phyloP scores from a whole-genome alignment of 2,888 invertebrate genomes.

The Aplocera efformata region DNA sequence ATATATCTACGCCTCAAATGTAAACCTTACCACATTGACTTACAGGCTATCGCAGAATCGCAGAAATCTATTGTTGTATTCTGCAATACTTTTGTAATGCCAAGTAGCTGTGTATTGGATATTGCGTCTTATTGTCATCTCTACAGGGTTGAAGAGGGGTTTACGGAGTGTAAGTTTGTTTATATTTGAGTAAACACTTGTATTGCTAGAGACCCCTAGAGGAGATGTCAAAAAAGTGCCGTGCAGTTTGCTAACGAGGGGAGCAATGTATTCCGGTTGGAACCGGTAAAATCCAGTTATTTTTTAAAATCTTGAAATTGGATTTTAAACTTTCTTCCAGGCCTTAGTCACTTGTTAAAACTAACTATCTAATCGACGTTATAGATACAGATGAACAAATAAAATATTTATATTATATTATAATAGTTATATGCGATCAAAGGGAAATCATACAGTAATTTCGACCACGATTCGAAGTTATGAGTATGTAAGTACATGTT shows the following conservation, averaged over 20 bases:
- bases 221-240: constrained; percentile 73
- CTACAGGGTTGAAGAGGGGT: constrained; percentile 30
- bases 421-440: too few relatives aligned
- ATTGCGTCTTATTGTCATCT: constrained; percentile 41
- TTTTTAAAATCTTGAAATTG: too few relatives aligned
- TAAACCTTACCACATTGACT: constrained; percentile 39
- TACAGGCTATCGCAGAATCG: constrained; percentile 39
- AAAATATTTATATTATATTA: too few relatives aligned
- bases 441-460: too few relatives aligned
- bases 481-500: too few relatives aligned
- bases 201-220: constrained; percentile 62
- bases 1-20: constrained; percentile 35
- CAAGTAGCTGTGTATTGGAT: constrained; percentile 27
- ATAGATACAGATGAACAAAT: too few relatives aligned
- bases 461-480: too few relatives aligned
- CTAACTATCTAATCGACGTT: too few relatives aligned
- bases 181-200: constrained; percentile 51
- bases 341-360: too few relatives aligned
- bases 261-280: constrained; percentile 59
- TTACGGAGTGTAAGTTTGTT: constrained; percentile 36
- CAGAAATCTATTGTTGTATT: constrained; percentile 42
- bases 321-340: constrained; percentile 5
- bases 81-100: constrained; percentile 35
- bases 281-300: constrained; percentile 19
- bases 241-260: constrained; percentile 69